Evolutionary conservation across 1,140 invertebrate genomes (phyloP).

Genomic region (Drosophila auraria): DNA sequence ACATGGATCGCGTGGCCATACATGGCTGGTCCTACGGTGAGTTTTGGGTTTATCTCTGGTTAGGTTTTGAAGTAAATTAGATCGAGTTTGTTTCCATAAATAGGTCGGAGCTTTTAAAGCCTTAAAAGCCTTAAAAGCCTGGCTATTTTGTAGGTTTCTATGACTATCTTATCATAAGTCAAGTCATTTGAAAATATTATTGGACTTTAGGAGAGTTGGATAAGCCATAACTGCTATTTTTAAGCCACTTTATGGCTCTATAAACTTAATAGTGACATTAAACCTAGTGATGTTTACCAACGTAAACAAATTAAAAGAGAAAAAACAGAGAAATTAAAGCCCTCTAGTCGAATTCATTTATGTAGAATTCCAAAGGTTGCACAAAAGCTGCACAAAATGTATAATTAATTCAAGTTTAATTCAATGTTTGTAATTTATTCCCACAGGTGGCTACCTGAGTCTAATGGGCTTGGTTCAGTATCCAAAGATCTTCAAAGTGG

Average conservation of each 20-base stretch:
- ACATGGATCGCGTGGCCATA: conserved; percentile 96
- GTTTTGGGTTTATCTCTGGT: background rate
- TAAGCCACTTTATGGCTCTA: background rate
- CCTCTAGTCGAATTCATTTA: background rate
- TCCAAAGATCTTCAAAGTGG: conserved; percentile 94
- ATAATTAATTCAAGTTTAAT: background rate
- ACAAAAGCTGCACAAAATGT: no score
- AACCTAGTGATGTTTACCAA: background rate
- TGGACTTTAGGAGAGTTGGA: background rate
- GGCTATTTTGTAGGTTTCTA: background rate
- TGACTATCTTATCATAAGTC: background rate
- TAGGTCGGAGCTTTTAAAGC: no score
- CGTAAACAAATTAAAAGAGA: background rate
- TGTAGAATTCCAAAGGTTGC: background rate
- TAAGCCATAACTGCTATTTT: background rate
- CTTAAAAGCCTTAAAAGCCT: background rate
- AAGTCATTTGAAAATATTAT: background rate
- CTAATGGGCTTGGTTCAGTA: conserved; percentile 94
- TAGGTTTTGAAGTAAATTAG: background rate
- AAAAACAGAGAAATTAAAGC: background rate
- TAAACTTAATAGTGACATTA: background rate
- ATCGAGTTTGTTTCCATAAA: background rate
- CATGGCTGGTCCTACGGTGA: conserved; percentile 99
- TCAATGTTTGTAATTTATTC: conserved; percentile 13
- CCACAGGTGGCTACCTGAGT: conserved; percentile 91